Percentiles rank a stretch among this genome's conserved stretches.
These are phyloP conservation scores for Zaprionus inermis DNA, from an alignment of 1,140 invertebrate species.

Conservation along the genomic window DNA sequence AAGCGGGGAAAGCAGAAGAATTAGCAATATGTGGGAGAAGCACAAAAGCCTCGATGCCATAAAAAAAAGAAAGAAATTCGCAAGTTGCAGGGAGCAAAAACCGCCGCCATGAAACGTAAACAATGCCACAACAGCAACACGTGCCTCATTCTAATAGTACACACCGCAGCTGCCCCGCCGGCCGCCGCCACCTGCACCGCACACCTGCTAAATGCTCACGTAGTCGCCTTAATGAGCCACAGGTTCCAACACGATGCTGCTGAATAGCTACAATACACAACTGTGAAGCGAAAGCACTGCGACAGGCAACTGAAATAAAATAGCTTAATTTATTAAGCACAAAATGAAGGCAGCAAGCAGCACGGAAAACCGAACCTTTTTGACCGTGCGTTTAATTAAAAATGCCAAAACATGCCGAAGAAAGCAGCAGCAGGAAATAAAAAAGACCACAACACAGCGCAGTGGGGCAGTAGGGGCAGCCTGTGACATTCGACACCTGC, in stretches of 20 bases:
- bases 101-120: slow-evolving; percentile 40
- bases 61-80: slow-evolving; percentile 23
- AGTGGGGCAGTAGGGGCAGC: background rate
- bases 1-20: slow-evolving; percentile 2
- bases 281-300: too few species aligned
- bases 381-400: slow-evolving; percentile 57
- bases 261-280: too few species aligned
- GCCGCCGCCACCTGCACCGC: background rate
- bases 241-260: too few species aligned
- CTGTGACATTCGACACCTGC: slow-evolving; percentile 35
- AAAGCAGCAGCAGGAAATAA: slow-evolving; percentile 7
- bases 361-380: slow-evolving; percentile 17
- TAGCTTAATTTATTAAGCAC: slow-evolving; percentile 63
- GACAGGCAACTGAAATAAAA: slow-evolving; percentile 52
- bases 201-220: slow-evolving; percentile 47
- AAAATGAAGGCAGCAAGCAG: slow-evolving; percentile 12
- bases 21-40: background rate
- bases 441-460: background rate
- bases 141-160: slow-evolving; percentile 28
- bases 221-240: slow-evolving; percentile 59
- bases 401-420: slow-evolving; percentile 43
- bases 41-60: slow-evolving; percentile 46
- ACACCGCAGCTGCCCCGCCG: background rate
- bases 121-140: slow-evolving; percentile 64
- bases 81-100: slow-evolving; percentile 25